Evolutionary conservation across 2,797 vertebrate genomes (phyloP), one percentile per base, ranked within the genome.

Genomic region (Acipenser ruthenus): DNA sequence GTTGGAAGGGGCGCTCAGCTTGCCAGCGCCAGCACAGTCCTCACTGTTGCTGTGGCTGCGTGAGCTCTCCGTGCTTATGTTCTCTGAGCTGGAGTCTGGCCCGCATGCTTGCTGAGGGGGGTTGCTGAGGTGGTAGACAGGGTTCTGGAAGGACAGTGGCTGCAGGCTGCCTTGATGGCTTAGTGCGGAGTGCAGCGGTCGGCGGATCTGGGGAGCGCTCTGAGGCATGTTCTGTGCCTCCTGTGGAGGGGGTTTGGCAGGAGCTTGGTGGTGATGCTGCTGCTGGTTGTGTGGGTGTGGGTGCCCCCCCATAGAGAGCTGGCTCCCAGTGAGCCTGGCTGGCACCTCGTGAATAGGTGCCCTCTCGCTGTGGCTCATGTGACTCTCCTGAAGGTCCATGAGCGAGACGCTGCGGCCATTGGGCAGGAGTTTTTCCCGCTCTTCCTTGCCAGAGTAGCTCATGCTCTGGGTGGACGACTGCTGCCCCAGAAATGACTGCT

Each of bases 101-200:
- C 48, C 84, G 75, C 80, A 67, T 81, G 0, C 81, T 49, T 0
- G 80, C 7, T 55, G 82, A 50, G 82, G 73, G 0, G 87, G 88
- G 79, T 86, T 91, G 82, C 77, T 87, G 78, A 94, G 90, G 62
- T 97, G 94, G 81, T 97, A 98, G 49, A 99, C 94, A 0, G 96
- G 96, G 71, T 99, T 99, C 79, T 97, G 95, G 81, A 98, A 99
- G 0, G 93, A 96, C 6, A 99, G 87, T 1, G 96, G 94, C 65
- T 91, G 90, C 52, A 97, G 90, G 73, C 72, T 84, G 78, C 81
- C 86, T 62, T 84, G 87, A 1, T 88, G 89, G 72, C 72, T 87
- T 78, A 96, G 85, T 62, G 88, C 87, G 0, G 89, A 86, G 67
- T 90, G 88, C 65, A 91, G 82, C 1, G 89, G 89, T 63, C 83